These are phyloP conservation scores for Agrypnus murinus DNA, from an alignment of 2,888 invertebrate genomes.

Conservation along the genomic window DNA sequence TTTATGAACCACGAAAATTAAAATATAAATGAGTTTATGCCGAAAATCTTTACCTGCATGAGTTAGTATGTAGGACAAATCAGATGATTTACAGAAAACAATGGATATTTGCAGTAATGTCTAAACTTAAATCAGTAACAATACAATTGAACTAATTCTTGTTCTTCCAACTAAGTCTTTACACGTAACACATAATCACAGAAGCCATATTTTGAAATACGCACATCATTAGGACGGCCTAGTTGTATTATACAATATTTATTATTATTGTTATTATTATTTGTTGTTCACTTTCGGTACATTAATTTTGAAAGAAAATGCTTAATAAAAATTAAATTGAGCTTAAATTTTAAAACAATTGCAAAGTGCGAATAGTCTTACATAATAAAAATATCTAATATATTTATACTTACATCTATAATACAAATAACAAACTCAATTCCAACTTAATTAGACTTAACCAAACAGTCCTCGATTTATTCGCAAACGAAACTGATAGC, in stretches of 20 bases:
- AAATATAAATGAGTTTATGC: no score
- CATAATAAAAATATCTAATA: no score
- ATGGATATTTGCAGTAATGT: background rate
- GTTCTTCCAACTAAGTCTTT: background rate
- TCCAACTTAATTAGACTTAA: background rate
- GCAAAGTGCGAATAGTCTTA: no score
- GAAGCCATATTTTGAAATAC: no score
- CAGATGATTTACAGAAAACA: background rate
- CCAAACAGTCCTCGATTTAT: constrained; percentile 18
- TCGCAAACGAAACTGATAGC: constrained; percentile 34
- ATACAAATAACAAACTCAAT: background rate
- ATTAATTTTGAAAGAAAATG: no score
- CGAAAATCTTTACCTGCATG: no score
- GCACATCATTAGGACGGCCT: background rate
- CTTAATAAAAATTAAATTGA: no score
- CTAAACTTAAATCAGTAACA: background rate
- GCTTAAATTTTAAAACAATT: no score
- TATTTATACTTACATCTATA: constrained; percentile 15
- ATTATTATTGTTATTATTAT: background rate
- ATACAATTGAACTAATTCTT: constrained; percentile 11
- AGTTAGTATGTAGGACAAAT: no score
- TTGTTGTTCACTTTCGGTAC: background rate
- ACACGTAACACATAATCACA: no score
- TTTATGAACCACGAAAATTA: no score
- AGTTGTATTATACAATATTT: background rate